These are phyloP conservation scores for Penaeus vannamei DNA, from an alignment of 1,140 invertebrate genomes.

Conservation along the genomic window DNA sequence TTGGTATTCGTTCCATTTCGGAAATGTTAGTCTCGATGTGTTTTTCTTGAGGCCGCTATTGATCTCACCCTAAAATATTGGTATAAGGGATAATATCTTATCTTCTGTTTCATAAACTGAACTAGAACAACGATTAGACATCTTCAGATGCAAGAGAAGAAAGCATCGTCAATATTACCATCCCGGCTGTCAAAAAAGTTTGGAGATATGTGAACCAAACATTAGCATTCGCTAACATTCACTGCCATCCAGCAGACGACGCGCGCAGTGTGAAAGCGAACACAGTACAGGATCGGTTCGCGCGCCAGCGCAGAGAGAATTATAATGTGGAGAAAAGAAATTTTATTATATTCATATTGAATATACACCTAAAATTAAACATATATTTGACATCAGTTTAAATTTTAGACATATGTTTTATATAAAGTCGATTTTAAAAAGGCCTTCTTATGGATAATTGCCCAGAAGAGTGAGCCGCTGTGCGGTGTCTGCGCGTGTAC, in stretches of 20 bases:
- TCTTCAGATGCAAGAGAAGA: background rate
- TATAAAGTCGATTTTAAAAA: no score
- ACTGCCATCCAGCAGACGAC: conserved; percentile 58
- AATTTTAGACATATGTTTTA: no score
- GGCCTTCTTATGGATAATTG: background rate
- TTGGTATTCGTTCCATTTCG: conserved; percentile 20
- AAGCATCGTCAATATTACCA: background rate
- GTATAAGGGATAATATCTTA: background rate
- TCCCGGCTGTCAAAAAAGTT: background rate
- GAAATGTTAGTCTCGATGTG: background rate
- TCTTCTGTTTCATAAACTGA: no score
- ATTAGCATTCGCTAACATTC: conserved; percentile 37
- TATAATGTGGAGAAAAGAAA: conserved; percentile 23
- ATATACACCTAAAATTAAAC: no score
- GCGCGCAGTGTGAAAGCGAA: conserved; percentile 63
- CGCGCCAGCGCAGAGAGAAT: conserved; percentile 54
- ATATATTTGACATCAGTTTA: no score
- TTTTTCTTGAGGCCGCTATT: background rate
- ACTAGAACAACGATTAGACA: no score
- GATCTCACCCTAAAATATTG: background rate
- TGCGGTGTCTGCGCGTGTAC: background rate
- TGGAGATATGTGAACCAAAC: conserved; percentile 43
- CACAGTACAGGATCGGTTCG: conserved; percentile 56
- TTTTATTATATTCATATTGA: background rate
- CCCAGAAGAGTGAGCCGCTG: background rate